A percentile compares a stretch with the other conserved stretches of the same genome.
Conservation (phyloP, 1,140 invertebrate species). For the Dysdera silvatica region DNA sequence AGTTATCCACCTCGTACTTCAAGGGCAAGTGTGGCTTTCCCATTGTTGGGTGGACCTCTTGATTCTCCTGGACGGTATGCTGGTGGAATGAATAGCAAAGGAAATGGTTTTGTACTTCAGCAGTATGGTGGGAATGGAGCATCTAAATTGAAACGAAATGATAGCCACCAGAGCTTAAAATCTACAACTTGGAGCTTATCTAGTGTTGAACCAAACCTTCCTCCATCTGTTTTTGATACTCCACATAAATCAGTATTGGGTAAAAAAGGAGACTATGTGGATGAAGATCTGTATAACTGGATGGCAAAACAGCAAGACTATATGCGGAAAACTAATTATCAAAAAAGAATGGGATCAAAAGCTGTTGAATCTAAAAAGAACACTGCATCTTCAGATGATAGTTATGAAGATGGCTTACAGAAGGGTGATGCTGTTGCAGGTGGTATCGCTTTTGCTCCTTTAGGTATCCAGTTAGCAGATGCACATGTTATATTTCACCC, state of each 20-base stretch:
- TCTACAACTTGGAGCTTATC: constrained; percentile 46
- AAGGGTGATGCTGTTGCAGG: constrained; percentile 31
- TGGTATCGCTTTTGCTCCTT: constrained; percentile 41
- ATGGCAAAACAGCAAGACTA: constrained; percentile 84
- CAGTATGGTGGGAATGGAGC: constrained; percentile 25
- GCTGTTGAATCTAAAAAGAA: constrained; percentile 54
- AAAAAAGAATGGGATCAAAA: constrained; percentile 26
- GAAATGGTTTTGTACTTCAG: constrained; percentile 41
- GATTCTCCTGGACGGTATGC: constrained; percentile 32
- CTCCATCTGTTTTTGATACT: constrained; percentile 33
- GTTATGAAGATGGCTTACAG: constrained; percentile 34
- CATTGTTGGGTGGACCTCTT: constrained; percentile 44
- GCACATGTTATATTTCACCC: constrained; percentile 90
- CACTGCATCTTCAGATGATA: constrained; percentile 42
- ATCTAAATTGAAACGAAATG: constrained; percentile 57
- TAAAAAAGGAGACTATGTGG: constrained; percentile 37
- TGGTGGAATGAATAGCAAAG: constrained; percentile 40
- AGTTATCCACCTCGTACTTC: constrained; percentile 60
- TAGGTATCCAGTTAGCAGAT: constrained; percentile 69
- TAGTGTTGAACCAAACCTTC: constrained; percentile 34
- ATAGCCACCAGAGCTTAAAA: constrained; percentile 55
- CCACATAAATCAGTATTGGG: constrained; percentile 31
- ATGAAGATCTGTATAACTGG: constrained; percentile 87
- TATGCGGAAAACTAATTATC: constrained; percentile 29
- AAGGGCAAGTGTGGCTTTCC: constrained; percentile 66